Conservation (phyloP, 2,113 vertebrate species). For the Ailuropoda melanoleuca region DNA sequence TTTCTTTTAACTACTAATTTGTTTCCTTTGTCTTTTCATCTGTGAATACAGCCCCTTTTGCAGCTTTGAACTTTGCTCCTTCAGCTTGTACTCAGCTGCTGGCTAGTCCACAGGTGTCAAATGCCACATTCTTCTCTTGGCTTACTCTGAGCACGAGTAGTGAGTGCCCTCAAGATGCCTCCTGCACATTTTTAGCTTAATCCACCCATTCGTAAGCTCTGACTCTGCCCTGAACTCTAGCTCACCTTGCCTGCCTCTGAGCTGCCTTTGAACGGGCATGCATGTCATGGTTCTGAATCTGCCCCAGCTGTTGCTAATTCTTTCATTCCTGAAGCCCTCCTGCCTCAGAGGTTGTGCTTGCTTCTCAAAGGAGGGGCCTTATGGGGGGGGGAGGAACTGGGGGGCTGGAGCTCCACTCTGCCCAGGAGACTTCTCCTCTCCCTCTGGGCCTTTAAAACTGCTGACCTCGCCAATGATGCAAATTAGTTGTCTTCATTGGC, state of each 20-base stretch:
- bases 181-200: constrained; percentile 21
- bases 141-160: not conserved
- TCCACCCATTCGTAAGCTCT: constrained; percentile 3
- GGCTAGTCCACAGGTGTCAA: not conserved
- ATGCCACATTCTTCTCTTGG: not conserved
- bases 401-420: rapidly evolving
- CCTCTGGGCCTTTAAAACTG: not conserved
- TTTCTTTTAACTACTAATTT: not conserved
- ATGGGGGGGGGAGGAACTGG: not conserved
- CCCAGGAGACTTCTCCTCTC: not conserved
- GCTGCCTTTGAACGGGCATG: constrained; percentile 56
- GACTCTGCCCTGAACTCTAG: constrained; percentile 44
- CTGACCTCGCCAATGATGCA: not conserved
- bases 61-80: not conserved
- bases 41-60: not conserved
- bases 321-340: not conserved
- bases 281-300: constrained; percentile 21
- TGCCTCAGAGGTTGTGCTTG: not conserved
- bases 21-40: not conserved
- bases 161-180: constrained; percentile 26
- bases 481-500: not conserved
- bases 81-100: constrained; percentile 23
- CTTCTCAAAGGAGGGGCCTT: not conserved
- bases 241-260: constrained; percentile 50
- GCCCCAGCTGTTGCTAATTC: constrained; percentile 68